Conservation (phyloP, 2,113 vertebrate genomes). For the Protomyctophum bolini region DNA sequence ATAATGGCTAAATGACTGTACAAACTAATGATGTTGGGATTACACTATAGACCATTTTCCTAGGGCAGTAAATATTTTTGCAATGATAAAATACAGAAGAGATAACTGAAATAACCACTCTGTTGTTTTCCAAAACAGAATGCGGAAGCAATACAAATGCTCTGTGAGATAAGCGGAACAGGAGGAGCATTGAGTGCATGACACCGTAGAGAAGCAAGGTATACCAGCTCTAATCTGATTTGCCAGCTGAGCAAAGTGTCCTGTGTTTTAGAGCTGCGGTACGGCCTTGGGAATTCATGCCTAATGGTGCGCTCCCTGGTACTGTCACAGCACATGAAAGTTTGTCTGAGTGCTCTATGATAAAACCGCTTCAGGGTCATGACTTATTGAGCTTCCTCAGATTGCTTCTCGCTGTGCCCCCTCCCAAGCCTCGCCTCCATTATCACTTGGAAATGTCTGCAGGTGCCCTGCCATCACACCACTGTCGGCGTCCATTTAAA, state of each 20-base stretch:
- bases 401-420: conserved; percentile 61
- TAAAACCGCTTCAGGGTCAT: conserved; percentile 71
- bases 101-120: neutral
- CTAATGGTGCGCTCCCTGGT: conserved; percentile 71
- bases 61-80: neutral
- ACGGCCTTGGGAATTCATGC: conserved; percentile 65
- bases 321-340: conserved; percentile 73
- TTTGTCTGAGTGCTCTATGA: conserved; percentile 59
- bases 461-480: conserved; percentile 46
- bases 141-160: neutral
- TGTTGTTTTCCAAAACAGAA: neutral
- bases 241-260: conserved; percentile 48
- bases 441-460: conserved; percentile 56
- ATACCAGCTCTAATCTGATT: conserved; percentile 48
- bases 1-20: too few relatives aligned
- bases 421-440: conserved; percentile 60
- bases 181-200: conserved; percentile 1
- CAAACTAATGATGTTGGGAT: too few relatives aligned
- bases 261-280: conserved; percentile 43
- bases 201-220: neutral
- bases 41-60: neutral
- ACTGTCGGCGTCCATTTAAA: conserved; percentile 40
- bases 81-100: neutral
- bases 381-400: conserved; percentile 75
- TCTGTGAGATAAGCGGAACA: conserved; percentile 10